Conservation (phyloP, 2,113 vertebrate genomes). For the Sebastes fasciatus region DNA sequence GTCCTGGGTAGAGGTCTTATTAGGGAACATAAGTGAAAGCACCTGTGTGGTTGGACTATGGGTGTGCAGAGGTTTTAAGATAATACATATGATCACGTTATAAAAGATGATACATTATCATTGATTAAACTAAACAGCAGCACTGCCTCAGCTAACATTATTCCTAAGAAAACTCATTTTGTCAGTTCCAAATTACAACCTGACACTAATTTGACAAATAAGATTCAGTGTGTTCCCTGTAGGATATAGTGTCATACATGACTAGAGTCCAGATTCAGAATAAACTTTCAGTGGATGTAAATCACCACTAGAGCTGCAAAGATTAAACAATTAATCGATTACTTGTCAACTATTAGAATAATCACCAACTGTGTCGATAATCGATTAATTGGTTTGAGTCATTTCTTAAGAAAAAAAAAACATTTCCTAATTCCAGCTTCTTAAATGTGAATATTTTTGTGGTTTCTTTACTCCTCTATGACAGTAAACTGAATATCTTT, state of each 20-base stretch:
- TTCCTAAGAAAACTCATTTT: not conserved
- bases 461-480: no score
- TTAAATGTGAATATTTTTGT: no score
- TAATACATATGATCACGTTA: not conserved
- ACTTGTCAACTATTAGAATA: no score
- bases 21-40: not conserved
- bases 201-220: not conserved
- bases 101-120: not conserved
- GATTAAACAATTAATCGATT: no score
- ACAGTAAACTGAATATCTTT: no score
- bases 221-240: not conserved
- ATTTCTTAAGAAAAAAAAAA: no score
- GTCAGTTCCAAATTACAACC: not conserved
- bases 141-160: not conserved
- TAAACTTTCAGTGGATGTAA: slow-evolving; percentile 1
- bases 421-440: no score
- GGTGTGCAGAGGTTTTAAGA: not conserved
- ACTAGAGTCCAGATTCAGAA: not conserved
- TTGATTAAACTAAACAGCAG: not conserved
- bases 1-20: not conserved
- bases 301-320: not conserved
- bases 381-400: no score
- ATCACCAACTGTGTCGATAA: no score
- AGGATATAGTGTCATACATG: not conserved
- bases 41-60: not conserved